These are phyloP conservation scores for Antheraea assamensis DNA, from an alignment of 2,888 invertebrate genomes.

Conservation along the genomic window DNA sequence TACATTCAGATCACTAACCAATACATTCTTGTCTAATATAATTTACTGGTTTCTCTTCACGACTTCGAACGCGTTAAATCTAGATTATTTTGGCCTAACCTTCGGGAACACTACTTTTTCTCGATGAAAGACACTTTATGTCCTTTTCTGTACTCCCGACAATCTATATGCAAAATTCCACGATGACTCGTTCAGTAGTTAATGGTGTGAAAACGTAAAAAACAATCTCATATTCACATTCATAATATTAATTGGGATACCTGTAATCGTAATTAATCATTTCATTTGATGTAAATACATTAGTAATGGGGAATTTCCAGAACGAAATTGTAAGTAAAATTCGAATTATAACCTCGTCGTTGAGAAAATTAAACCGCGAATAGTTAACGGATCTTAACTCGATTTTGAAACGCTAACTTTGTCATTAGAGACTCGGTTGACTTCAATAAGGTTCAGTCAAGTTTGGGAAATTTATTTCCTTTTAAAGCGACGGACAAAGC, in stretches of 20 bases:
- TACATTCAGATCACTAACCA: no score
- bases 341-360: slow-evolving; percentile 56
- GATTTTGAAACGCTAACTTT: slow-evolving; percentile 73
- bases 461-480: slow-evolving; percentile 65
- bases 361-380: slow-evolving; percentile 65
- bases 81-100: no score
- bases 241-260: not conserved
- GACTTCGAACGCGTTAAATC: no score
- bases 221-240: no score
- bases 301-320: not conserved
- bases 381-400: slow-evolving; percentile 77
- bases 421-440: slow-evolving; percentile 62
- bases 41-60: no score
- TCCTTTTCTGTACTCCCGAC: no score
- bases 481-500: slow-evolving; percentile 51
- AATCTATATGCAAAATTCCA: no score
- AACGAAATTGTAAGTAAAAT: slow-evolving; percentile 43
- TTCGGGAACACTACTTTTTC: no score
- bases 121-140: no score
- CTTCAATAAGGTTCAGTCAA: slow-evolving; percentile 70
- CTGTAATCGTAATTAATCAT: not conserved
- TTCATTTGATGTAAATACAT: not conserved
- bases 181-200: no score
- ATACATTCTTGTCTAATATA: no score
- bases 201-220: no score